A percentile compares a stretch with the other conserved stretches of the same genome.
These are phyloP conservation scores for Sitobion miscanthi DNA, from an alignment of 1,140 invertebrate genomes.

Conservation along the genomic window DNA sequence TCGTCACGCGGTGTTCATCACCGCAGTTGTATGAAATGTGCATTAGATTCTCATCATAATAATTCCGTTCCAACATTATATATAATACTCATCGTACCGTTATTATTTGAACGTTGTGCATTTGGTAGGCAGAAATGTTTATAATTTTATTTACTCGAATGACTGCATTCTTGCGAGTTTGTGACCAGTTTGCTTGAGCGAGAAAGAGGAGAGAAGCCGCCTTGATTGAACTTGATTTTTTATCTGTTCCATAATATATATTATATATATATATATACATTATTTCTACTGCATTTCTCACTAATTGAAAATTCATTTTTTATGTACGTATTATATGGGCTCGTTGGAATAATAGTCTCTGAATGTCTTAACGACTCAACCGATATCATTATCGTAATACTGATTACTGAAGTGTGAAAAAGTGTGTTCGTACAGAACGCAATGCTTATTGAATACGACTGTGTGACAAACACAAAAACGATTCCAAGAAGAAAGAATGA, in stretches of 20 bases:
- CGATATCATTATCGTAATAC: not conserved
- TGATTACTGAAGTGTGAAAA: not conserved
- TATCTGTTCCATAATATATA: not conserved
- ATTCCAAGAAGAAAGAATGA: too few relatives aligned
- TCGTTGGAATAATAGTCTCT: not conserved
- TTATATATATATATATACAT: not conserved
- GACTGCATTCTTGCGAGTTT: conserved; percentile 47
- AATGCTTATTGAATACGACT: not conserved
- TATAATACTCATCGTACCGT: conserved; percentile 38
- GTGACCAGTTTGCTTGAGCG: conserved; percentile 18
- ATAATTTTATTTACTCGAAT: conserved; percentile 34
- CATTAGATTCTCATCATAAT: conserved; percentile 19
- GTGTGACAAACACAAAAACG: not conserved
- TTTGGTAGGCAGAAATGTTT: not conserved
- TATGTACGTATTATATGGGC: not conserved
- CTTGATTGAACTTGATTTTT: not conserved
- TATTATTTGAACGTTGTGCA: not conserved
- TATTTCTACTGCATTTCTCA: not conserved
- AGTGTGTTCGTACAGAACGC: not conserved
- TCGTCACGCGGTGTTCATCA: not conserved
- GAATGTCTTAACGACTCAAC: not conserved
- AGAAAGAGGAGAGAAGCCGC: not conserved
- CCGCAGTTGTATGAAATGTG: conserved; percentile 38
- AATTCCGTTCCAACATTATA: conserved; percentile 15
- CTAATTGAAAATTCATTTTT: conserved; percentile 11